A percentile compares a stretch with the other conserved stretches of the same genome.
Conservation (phyloP, 64 coral and sea anemone species). For the Dendronephthya gigantea region DNA sequence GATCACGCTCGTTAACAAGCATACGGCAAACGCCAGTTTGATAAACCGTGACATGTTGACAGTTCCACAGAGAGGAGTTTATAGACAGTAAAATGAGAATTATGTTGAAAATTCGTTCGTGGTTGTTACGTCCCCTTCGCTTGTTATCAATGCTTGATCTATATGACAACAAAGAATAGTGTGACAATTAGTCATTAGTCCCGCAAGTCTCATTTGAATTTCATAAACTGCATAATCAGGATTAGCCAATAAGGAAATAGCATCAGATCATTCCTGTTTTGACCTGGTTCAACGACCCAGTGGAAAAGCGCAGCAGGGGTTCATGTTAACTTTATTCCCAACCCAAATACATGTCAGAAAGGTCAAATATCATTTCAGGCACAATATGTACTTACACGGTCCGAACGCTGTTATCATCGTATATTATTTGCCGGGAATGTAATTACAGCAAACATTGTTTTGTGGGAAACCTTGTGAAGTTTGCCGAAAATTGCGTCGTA, state of each 20-base stretch:
- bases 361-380: background rate
- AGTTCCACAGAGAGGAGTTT: background rate
- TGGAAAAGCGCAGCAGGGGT: background rate
- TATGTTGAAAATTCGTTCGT: background rate
- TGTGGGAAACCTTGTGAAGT: background rate
- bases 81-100: background rate
- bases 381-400: background rate
- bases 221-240: background rate
- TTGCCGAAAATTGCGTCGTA: background rate
- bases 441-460: background rate
- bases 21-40: background rate
- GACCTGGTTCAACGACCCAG: background rate
- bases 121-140: background rate
- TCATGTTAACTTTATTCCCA: background rate
- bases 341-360: background rate
- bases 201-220: constrained; percentile 6
- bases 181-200: background rate
- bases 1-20: background rate
- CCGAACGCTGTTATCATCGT: background rate
- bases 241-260: background rate
- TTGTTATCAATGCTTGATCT: background rate
- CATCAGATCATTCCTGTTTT: background rate
- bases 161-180: background rate
- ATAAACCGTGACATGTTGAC: background rate
- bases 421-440: background rate